Evolutionary conservation across 92 coral and sea anemone genomes (phyloP), one percentile per base, ranked within the genome.

Genomic region (Plumapathes pennacea): DNA sequence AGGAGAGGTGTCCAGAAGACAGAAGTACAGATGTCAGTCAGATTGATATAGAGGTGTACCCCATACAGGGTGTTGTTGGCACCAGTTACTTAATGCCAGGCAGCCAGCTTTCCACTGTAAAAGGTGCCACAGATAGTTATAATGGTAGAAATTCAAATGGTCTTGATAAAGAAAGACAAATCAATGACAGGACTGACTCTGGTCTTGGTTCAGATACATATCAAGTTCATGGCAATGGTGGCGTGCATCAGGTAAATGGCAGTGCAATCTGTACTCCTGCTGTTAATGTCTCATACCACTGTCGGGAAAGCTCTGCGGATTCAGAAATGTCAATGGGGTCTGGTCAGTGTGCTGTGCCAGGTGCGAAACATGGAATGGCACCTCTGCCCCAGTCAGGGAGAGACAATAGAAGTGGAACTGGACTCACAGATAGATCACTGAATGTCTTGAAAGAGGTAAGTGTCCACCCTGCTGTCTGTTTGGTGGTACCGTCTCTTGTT

Each of bases 311-410:
- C 38, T 73, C 81, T 29, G 63, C 50, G 8, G 88, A 81, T 32
- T 81, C 88, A 24, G 72, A 67, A 46, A 32, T 81, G 71, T 81
- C 88, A 5, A n/a, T 72, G 68, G 78, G 71, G 18, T 81, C 88
- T 3, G 72, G 55, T 40, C 78, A 67, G 20, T 60, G 84, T 63
- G 59, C 53, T 2, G 22, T 40, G 7, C 52, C 67, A 54, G 86
- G 64, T 33, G 52, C 50, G 40, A 29, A 32, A 13, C 9, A 40
- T 39, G 50, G 50, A 20, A 27, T 50, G 3, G 13, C 21, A n/a
- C n/a, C n/a, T n/a, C n/a, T n/a, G n/a, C n/a, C n/a, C n/a, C n/a
- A n/a, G n/a, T n/a, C n/a, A n/a, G n/a, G n/a, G n/a, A n/a, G n/a
- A n/a, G n/a, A n/a, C n/a, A n/a, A n/a, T n/a, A n/a, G n/a, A n/a